Evolutionary conservation across 1,140 invertebrate species (phyloP), one percentile per base, ranked within the genome.

Genomic region (Monochamus saltuarius): DNA sequence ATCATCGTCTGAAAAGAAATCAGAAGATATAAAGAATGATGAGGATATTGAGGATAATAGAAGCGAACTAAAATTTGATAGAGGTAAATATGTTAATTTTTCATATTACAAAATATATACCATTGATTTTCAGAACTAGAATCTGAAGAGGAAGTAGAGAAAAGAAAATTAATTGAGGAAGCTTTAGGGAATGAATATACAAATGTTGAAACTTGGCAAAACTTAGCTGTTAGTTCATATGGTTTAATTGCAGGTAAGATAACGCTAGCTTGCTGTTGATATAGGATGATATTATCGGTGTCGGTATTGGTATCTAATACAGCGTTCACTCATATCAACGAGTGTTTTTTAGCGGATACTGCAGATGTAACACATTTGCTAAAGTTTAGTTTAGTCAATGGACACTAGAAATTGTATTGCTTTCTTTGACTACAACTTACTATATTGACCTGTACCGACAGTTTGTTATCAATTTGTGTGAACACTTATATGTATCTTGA

Each of bases 211-310:
- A 71, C 79, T 57, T 82, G 85, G 78, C 76, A 80, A 61, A 64
- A 75, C 56, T 78, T 85, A 55, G 83, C 85, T 0, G 77, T 79
- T 39, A 80, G 79, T 35, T 77, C 81, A 64, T 81, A 78, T 66
- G 85, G 85, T 9, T 72, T 87, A 58, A 82, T 87, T 34, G 81
- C 78, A 73, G 82, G 82, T 83, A 72, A 70, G 64, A 11, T 35
- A 45, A 14, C 17, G 8, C 8, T 13, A 19, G 3, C 19, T 0
- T 49, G 16, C 19, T 19, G 22, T 29, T 3, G 22, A 29, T n/a
- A n/a, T n/a, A n/a, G n/a, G n/a, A n/a, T n/a, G n/a, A n/a, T n/a
- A n/a, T n/a, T n/a, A n/a, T n/a, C n/a, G n/a, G n/a, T n/a, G n/a
- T n/a, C n/a, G n/a, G n/a, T n/a, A n/a, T n/a, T n/a, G n/a, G n/a